Percentiles rank a stretch among this genome's conserved stretches.
These are phyloP conservation scores for Dipodomys spectabilis DNA, from an alignment of 2,113 vertebrate genomes.

Conservation along the genomic window DNA sequence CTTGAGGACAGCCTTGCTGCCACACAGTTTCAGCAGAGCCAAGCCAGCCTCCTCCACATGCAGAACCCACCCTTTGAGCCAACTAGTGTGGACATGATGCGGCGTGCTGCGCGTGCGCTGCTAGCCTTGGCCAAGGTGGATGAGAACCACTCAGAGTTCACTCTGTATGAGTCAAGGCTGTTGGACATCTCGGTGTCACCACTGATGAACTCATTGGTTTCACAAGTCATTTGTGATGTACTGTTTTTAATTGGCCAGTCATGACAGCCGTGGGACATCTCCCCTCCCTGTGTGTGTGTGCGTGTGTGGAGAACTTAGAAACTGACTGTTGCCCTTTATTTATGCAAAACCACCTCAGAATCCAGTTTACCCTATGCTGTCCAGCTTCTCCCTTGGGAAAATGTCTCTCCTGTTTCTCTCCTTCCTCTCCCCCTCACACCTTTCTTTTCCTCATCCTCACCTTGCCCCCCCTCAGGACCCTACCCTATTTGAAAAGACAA, in stretches of 20 bases:
- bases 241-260: constrained; percentile 99
- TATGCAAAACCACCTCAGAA: constrained; percentile 99
- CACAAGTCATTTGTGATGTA: constrained; percentile 99
- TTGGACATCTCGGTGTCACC: constrained; percentile 99
- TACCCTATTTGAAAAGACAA: constrained; percentile 91
- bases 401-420: constrained; percentile 83
- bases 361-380: constrained; percentile 93
- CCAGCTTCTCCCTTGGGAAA: constrained; percentile 91
- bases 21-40: constrained; percentile 98
- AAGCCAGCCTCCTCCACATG: constrained; percentile 95
- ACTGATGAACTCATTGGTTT: constrained; percentile 99
- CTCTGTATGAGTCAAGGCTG: constrained; percentile 98
- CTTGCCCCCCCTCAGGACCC: constrained; percentile 79
- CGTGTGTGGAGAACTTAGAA: constrained; percentile 95
- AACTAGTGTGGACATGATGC: constrained; percentile 99
- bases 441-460: constrained; percentile 86
- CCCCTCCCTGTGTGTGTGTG: constrained; percentile 91
- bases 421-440: constrained; percentile 74
- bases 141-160: constrained; percentile 99
- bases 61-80: constrained; percentile 98
- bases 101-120: constrained; percentile 96
- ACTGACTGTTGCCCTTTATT: constrained; percentile 98
- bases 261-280: constrained; percentile 99
- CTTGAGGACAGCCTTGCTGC: constrained; percentile 99
- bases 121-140: constrained; percentile 99